A percentile compares a stretch with the other conserved stretches of the same genome.
Evolutionary conservation across 2,113 vertebrate genomes (phyloP).

Genomic region (Herpetotheres cachinnans): DNA sequence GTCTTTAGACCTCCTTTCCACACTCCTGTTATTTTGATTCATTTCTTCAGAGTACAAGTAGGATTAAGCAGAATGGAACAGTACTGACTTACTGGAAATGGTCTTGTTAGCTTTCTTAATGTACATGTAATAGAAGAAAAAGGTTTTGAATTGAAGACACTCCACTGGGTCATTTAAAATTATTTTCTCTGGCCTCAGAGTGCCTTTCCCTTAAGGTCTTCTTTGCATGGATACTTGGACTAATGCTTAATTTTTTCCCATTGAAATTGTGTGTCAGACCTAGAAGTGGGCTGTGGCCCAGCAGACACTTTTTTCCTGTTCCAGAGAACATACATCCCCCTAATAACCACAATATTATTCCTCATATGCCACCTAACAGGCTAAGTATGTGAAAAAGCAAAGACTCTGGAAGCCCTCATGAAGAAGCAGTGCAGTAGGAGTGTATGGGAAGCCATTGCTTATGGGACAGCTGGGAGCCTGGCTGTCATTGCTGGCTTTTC

Average conservation of each 20-base stretch:
- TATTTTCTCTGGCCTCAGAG: background rate
- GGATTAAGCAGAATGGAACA: background rate
- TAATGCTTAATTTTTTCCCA: background rate
- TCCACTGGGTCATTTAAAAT: background rate
- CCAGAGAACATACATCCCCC: background rate
- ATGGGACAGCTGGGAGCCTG: background rate
- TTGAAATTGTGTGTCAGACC: background rate
- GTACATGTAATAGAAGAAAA: background rate
- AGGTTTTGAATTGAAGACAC: background rate
- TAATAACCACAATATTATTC: background rate
- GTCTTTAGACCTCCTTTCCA: background rate
- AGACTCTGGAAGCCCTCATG: background rate
- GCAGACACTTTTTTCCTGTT: background rate
- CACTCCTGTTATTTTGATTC: background rate
- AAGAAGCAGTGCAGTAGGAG: background rate
- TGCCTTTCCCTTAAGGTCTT: background rate
- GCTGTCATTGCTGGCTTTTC: background rate
- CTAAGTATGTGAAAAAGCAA: background rate
- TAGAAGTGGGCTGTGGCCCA: background rate
- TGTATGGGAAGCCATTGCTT: accelerated
- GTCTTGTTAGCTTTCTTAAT: background rate
- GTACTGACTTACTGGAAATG: background rate
- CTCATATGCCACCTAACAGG: background rate
- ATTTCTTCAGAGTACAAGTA: background rate
- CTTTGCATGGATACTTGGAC: background rate